These are phyloP conservation scores for Ostrea denselamellosa DNA, from an alignment of 1,140 invertebrate genomes.

Conservation along the genomic window DNA sequence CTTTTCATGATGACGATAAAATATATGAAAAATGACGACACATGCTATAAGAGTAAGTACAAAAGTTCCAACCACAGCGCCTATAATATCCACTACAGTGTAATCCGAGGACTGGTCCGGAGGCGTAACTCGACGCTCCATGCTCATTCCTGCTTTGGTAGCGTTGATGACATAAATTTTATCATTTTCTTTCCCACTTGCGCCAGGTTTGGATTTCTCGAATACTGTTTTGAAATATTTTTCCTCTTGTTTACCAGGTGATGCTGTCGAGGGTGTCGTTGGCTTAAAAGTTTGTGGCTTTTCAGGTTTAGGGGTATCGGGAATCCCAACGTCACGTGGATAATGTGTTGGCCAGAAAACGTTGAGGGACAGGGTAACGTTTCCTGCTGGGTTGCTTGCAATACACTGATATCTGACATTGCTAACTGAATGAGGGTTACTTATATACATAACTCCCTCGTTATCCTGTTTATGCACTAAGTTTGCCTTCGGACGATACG, in stretches of 20 bases:
- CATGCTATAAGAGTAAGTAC: conserved; percentile 74
- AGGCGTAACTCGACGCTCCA: conserved; percentile 21
- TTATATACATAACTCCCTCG: conserved; percentile 71
- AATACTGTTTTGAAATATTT: conserved; percentile 39
- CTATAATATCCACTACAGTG: conserved; percentile 72
- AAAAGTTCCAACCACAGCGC: conserved; percentile 76
- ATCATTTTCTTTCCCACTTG: conserved; percentile 7
- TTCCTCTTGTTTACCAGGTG: conserved; percentile 33
- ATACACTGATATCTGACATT: conserved; percentile 75
- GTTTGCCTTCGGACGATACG: conserved; percentile 59
- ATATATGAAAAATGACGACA: conserved; percentile 72
- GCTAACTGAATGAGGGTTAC: conserved; percentile 61
- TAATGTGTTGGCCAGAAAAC: conserved; percentile 71
- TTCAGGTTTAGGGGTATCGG: conserved; percentile 46
- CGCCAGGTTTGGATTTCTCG: not conserved
- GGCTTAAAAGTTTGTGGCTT: conserved; percentile 45
- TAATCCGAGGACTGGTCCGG: conserved; percentile 55
- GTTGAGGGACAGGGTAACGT: conserved; percentile 76
- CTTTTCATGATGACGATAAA: conserved; percentile 65
- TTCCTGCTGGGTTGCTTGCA: conserved; percentile 77
- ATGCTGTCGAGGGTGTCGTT: conserved; percentile 30
- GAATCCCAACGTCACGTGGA: conserved; percentile 46
- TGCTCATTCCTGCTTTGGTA: conserved; percentile 53
- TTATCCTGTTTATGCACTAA: conserved; percentile 65
- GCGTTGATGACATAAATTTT: conserved; percentile 38